Base-by-base conservation (phyloP, 2,797 vertebrate species). In the Falco naumanni region DNA sequence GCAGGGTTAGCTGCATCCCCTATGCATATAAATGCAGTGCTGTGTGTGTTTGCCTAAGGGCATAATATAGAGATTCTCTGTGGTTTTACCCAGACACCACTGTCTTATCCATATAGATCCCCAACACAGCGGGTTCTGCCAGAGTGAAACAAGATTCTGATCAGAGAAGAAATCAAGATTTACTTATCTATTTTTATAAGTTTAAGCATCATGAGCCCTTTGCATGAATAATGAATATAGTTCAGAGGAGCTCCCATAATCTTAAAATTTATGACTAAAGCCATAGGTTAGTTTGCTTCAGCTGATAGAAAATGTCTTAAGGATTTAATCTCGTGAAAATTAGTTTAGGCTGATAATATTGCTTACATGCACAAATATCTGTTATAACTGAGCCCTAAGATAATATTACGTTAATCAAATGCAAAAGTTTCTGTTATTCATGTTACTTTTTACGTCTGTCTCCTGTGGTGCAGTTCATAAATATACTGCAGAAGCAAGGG, bases 91-190 rank as follows among this genome's bases (percentile, higher is more conserved):
- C 24, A 28, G 78, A 50, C 82, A 29, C 50, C 1, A 10, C 60
- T 83, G 64, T 92, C 84, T 57, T 89, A 77, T 50, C 2, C 0
- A 54, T 93, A 85, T 7, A 82, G 70, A 68, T 90, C 37, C 53
- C 47, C 60, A 90, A 16, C 15, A 34, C 0, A 8, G 77, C 78
- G 61, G 5, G 41, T 34, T 83, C 93, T 34, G 50, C 75, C 48
- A 83, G 87, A 95, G 41, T 68, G 65, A 93, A 94, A 64, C 26
- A 64, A 57, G 64, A 74, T 80, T 92, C 56, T 87, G 48, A 77
- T 70, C 60, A 87, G 60, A 93, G 64, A 74, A 37, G 18, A 76
- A 76, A 88, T 53, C 63, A 80, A 82, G 80, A 56, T 50, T 77
- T 63, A 25, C 53, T 60, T 26, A 60, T 68, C 60, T 90, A 39